Evolutionary conservation across 2,113 vertebrate species (phyloP).

Genomic region (Euleptes europaea): DNA sequence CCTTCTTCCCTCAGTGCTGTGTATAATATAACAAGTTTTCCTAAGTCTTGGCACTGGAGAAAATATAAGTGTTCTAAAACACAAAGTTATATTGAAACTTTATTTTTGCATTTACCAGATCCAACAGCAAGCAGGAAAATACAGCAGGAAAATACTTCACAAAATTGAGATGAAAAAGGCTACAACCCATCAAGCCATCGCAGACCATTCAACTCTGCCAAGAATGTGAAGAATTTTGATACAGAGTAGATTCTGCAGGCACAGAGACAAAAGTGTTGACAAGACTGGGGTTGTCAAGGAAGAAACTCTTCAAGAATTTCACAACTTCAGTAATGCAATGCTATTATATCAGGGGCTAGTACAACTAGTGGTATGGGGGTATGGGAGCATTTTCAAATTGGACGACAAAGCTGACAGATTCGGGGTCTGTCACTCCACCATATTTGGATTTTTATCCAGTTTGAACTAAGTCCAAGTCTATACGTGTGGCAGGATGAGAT

Average conservation of each 20-base stretch:
- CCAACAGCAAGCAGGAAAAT: neutral
- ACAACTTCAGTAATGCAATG: neutral
- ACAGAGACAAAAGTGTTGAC: conserved; percentile 46
- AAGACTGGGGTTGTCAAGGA: conserved; percentile 39
- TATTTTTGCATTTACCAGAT: neutral
- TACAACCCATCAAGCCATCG: neutral
- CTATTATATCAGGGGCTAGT: neutral
- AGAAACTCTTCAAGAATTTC: neutral
- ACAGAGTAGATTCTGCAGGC: conserved; percentile 32
- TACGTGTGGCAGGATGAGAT: too few relatives aligned
- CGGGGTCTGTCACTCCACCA: neutral
- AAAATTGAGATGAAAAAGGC: neutral
- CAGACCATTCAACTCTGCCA: conserved; percentile 42
- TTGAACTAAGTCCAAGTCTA: too few relatives aligned
- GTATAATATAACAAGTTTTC: conserved; percentile 27
- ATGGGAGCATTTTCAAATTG: neutral
- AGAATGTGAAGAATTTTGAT: conserved; percentile 59
- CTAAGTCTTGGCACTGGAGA: conserved; percentile 26
- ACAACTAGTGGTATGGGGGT: neutral
- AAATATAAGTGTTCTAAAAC: neutral
- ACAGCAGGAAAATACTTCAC: neutral
- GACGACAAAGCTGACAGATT: neutral
- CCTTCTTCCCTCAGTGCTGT: conserved; percentile 11
- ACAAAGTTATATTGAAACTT: neutral
- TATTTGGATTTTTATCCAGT: too few relatives aligned